Evolutionary conservation across 53 echinoderm and acorn worm species (phyloP).

Genomic region (Paracentrotus lividus): DNA sequence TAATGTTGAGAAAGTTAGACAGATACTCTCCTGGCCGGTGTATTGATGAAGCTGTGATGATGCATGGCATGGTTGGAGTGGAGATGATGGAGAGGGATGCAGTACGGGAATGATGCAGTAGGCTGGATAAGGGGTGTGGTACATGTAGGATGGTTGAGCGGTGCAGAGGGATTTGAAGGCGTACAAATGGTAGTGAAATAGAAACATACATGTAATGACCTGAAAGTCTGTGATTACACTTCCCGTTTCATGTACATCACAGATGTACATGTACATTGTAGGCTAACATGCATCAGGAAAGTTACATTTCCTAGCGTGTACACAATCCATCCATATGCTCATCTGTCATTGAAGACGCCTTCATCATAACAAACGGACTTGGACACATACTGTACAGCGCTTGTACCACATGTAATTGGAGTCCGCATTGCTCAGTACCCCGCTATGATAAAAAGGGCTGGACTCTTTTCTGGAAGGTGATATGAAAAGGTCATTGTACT

Average conservation of each 20-base stretch:
- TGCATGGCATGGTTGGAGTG: neutral
- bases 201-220: too few relatives aligned
- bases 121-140: neutral
- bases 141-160: neutral
- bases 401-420: slow-evolving; percentile 2
- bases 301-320: neutral
- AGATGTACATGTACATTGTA: neutral
- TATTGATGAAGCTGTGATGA: neutral
- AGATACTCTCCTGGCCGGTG: neutral
- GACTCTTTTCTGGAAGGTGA: slow-evolving; percentile 8
- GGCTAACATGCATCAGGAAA: neutral
- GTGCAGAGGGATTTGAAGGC: neutral
- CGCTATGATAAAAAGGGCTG: neutral
- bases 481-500: neutral
- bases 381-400: too few relatives aligned
- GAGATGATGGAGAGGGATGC: neutral
- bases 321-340: neutral
- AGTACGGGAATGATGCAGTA: neutral
- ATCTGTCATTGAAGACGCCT: neutral
- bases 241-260: neutral
- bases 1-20: too few relatives aligned
- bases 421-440: neutral
- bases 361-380: neutral
- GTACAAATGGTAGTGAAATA: too few relatives aligned
- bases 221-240: too few relatives aligned